Evolutionary conservation across 2,888 invertebrate species (phyloP).

Genomic region (Gymnocheta viridis): DNA sequence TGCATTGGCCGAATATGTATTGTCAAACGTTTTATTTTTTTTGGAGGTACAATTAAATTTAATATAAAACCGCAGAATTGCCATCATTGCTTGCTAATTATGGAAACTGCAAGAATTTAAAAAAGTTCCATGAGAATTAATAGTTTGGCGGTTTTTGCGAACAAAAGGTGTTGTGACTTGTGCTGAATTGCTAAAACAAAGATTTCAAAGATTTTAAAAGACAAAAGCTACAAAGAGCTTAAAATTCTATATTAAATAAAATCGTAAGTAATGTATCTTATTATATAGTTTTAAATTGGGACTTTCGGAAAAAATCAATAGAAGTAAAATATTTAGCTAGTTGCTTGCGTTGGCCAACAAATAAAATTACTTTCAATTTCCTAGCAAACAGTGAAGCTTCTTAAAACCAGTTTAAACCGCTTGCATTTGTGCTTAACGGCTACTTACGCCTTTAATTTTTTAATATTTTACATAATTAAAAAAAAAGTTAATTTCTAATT

Average conservation of each 20-base stretch:
- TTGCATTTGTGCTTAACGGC: constrained; percentile 38
- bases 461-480: constrained; percentile 3
- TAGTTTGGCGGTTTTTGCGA: constrained; percentile 57
- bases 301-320: constrained; percentile 50
- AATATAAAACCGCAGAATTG: neutral
- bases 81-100: neutral
- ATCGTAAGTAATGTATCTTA: constrained; percentile 24
- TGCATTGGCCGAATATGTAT: too few relatives aligned
- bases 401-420: constrained; percentile 52
- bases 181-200: neutral
- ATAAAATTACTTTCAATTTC: constrained; percentile 9
- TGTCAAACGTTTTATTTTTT: too few relatives aligned
- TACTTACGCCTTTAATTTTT: constrained; percentile 36
- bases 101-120: constrained; percentile 12
- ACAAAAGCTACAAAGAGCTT: neutral
- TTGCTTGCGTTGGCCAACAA: constrained; percentile 9
- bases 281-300: neutral
- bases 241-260: neutral
- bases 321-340: neutral
- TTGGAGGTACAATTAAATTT: too few relatives aligned
- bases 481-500: constrained; percentile 4
- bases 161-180: constrained; percentile 20
- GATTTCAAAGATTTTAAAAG: neutral
- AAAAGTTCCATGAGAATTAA: constrained; percentile 12
- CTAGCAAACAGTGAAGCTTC: neutral